Base-by-base conservation (phyloP, 2,797 vertebrate species). In the Glossophaga mutica region DNA sequence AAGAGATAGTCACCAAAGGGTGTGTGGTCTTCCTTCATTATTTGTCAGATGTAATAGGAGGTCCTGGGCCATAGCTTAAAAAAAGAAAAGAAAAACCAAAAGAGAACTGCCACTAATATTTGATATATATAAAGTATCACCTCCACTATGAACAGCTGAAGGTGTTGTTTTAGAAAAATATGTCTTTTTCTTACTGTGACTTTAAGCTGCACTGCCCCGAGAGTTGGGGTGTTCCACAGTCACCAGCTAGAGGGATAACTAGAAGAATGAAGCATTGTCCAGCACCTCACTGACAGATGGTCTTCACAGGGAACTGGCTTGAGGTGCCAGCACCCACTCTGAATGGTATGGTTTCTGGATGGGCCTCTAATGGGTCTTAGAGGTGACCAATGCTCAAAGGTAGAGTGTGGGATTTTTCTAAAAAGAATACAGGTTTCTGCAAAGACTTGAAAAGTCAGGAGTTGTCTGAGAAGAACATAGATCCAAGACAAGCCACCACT, bases 281-380 rank as follows among this genome's bases (percentile, higher is more conserved):
- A 29, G 57, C 1, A 0, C 9, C 16, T 11, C 50, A 3, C 14
- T 26, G 10, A 44, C 1, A 1, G 48, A n/a, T 5, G 19, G 15
- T 8, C 32, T 14, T 62, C 12, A 11, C 11, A 73, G 16, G 19
- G 19, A n/a, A 65, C 68, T n/a, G 78, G 1, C 32, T 34, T 29
- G 34, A 62, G n/a, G 42, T 12, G 34, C 4, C 3, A 73, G 21
- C 44, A 21, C 11, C 50, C 7, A 29, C 22, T 59, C 37, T 34
- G 15, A 70, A 44, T 15, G 14, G 77, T 46, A 15, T 14, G 24
- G 26, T n/a, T 74, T 9, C n/a, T 42, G 26, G 9, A 2, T 84
- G 67, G 34, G 11, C 0, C 0, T 34, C 79, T 65, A 42, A 11
- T 5, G 79, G 14, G 6, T 39, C 34, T 65, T 59, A 82, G 65